Conservation (phyloP, 2,797 vertebrate genomes). For the Muraenolepis orangiensis region DNA sequence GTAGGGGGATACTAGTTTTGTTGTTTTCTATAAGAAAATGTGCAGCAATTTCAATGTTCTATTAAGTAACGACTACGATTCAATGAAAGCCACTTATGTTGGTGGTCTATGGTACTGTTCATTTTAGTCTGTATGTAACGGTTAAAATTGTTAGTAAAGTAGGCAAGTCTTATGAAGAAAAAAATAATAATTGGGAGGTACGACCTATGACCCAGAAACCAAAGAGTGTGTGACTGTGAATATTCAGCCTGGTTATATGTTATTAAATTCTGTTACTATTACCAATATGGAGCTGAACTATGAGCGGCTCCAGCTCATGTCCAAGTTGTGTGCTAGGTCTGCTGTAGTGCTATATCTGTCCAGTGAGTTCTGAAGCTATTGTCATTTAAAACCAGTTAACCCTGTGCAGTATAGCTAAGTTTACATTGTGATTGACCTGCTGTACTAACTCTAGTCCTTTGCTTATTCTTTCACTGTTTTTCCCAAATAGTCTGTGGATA, state of each 20-base stretch:
- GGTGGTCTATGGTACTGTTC: background rate
- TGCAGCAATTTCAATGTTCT: background rate
- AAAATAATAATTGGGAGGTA: background rate
- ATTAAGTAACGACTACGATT: background rate
- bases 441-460: slow-evolving; percentile 57
- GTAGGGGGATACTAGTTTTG: background rate
- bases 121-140: background rate
- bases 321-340: slow-evolving; percentile 22
- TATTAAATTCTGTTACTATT: background rate
- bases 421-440: slow-evolving; percentile 58
- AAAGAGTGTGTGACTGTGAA: slow-evolving; percentile 2
- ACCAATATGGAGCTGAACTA: background rate
- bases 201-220: slow-evolving; percentile 1
- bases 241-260: background rate
- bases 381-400: slow-evolving; percentile 53
- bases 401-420: slow-evolving; percentile 64
- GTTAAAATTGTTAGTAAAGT: background rate
- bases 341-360: slow-evolving; percentile 33
- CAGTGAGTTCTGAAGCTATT: slow-evolving; percentile 54
- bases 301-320: background rate
- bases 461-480: slow-evolving; percentile 42
- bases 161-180: background rate
- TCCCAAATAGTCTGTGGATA: slow-evolving; percentile 53
- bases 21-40: background rate
- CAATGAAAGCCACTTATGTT: background rate